Conservation (phyloP, 2,888 invertebrate species). For the Ophioninae sp. region DNA sequence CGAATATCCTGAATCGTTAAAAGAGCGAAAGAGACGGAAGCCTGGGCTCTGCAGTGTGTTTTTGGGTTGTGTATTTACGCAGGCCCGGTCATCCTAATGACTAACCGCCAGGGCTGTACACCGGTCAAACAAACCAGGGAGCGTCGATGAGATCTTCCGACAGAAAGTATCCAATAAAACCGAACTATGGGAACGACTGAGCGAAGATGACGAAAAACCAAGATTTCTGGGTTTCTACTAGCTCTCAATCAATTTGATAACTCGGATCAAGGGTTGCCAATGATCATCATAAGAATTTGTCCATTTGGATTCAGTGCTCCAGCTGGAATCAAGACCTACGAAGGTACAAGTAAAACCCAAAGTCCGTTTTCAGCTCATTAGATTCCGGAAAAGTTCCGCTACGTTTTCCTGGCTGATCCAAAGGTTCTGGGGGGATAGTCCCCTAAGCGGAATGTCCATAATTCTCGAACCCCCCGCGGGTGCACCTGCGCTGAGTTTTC, state of each 20-base stretch:
- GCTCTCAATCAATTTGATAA: neutral
- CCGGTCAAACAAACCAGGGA: constrained; percentile 33
- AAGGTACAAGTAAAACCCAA: too few relatives aligned
- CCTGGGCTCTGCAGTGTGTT: constrained; percentile 55
- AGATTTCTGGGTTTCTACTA: neutral
- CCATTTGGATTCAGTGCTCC: too few relatives aligned
- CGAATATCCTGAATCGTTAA: constrained; percentile 39
- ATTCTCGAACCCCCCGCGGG: constrained; percentile 47
- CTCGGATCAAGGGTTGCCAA: too few relatives aligned
- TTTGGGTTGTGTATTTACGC: constrained; percentile 68
- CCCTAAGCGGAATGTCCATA: constrained; percentile 36
- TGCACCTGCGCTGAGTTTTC: constrained; percentile 57
- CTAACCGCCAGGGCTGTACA: constrained; percentile 65
- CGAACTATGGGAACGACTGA: constrained; percentile 62
- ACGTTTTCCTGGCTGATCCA: neutral
- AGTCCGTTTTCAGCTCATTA: too few relatives aligned
- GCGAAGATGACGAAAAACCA: constrained; percentile 7
- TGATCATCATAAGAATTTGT: too few relatives aligned
- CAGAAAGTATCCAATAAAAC: constrained; percentile 55
- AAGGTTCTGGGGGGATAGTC: neutral
- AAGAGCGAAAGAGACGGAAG: constrained; percentile 40
- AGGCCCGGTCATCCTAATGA: constrained; percentile 70
- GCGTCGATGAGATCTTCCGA: constrained; percentile 38
- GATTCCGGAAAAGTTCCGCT: too few relatives aligned
- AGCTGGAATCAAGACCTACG: too few relatives aligned